Evolutionary conservation across 2,797 vertebrate genomes (phyloP).

Genomic region (Catostomus latipinnis): DNA sequence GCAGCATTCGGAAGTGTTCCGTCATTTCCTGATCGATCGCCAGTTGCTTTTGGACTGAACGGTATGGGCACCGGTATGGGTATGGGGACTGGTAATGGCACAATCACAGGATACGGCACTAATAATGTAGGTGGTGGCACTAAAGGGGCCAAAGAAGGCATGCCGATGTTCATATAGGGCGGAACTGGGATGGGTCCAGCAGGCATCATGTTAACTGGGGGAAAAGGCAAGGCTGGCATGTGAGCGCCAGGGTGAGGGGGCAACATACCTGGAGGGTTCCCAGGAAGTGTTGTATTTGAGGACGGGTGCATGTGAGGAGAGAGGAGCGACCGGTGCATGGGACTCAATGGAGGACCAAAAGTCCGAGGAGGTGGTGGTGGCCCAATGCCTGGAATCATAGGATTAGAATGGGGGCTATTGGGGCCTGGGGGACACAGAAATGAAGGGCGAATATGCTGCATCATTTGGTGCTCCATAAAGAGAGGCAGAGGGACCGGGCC

Average conservation of each 20-base stretch:
- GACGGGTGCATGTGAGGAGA: constrained; percentile 92
- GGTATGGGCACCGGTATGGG: constrained; percentile 97
- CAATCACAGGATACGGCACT: constrained; percentile 98
- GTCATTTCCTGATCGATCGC: constrained; percentile 84
- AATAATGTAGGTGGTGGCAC: constrained; percentile 96
- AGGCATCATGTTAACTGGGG: constrained; percentile 94
- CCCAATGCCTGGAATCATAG: constrained; percentile 94
- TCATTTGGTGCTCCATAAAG: constrained; percentile 99
- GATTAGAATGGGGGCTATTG: constrained; percentile 93
- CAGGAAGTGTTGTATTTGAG: constrained; percentile 86
- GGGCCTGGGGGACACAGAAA: constrained; percentile 91
- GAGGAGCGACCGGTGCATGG: constrained; percentile 93
- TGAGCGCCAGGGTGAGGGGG: constrained; percentile 86
- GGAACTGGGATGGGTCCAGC: constrained; percentile 92
- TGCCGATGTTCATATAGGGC: constrained; percentile 95
- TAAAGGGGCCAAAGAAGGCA: constrained; percentile 95
- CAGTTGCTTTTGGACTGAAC: constrained; percentile 86
- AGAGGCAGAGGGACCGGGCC: constrained; percentile 95
- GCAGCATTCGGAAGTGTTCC: constrained; percentile 83
- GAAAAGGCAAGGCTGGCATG: constrained; percentile 88
- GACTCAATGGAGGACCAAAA: constrained; percentile 88
- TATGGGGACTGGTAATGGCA: constrained; percentile 95
- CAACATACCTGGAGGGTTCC: constrained; percentile 86
- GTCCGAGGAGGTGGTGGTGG: constrained; percentile 83
- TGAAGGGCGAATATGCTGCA: constrained; percentile 95